Evolutionary conservation across 2,113 vertebrate species (phyloP).

Genomic region (Mesocricetus auratus): DNA sequence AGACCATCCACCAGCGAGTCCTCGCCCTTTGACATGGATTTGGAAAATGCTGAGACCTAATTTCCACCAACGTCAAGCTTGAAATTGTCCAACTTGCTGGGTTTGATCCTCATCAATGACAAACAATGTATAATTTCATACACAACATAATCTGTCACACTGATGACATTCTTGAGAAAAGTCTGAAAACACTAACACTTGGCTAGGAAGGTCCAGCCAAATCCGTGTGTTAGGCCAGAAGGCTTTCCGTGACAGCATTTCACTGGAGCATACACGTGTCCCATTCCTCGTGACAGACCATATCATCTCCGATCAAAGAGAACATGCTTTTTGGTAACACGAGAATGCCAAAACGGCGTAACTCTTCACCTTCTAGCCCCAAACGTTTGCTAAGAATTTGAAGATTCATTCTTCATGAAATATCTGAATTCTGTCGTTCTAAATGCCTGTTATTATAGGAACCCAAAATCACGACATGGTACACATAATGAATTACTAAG

Average conservation of each 20-base stretch:
- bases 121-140: constrained; percentile 30
- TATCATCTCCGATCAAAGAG: constrained; percentile 8
- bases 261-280: background rate
- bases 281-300: background rate
- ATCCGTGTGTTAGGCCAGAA: background rate
- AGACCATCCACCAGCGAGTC: constrained; percentile 52
- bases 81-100: background rate
- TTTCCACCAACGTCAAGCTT: constrained; percentile 47
- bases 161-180: constrained; percentile 33
- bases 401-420: background rate
- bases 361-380: background rate
- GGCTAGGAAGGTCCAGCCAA: background rate
- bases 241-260: background rate
- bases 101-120: constrained; percentile 57
- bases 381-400: constrained; percentile 39
- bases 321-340: background rate
- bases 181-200: constrained; percentile 8
- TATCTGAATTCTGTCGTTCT: constrained; percentile 9
- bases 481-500: background rate
- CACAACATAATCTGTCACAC: background rate
- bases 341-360: constrained; percentile 12
- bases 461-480: background rate
- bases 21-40: background rate
- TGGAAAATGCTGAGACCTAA: constrained; percentile 29
- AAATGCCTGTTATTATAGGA: background rate